phyloP scores from a whole-genome alignment of 2,888 invertebrate genomes.

The Podotricha telesiphe region DNA sequence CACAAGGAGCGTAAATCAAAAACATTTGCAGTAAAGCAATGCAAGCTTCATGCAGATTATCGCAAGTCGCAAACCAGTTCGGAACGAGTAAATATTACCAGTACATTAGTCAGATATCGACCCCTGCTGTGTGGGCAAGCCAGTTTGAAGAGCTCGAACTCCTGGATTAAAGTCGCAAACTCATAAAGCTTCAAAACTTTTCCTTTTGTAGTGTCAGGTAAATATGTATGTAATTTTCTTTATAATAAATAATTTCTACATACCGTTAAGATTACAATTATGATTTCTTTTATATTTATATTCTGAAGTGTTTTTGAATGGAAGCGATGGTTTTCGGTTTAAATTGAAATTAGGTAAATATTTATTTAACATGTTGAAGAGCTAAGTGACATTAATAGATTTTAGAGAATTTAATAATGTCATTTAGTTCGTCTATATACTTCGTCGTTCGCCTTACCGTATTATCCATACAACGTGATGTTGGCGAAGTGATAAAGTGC shows the following conservation, averaged over 20 bases:
- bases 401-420: no score
- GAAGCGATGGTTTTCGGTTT: no score
- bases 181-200: background rate
- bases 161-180: slow-evolving; percentile 22
- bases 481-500: no score
- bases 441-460: no score
- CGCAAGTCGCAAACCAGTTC: slow-evolving; percentile 46
- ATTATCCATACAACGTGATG: no score
- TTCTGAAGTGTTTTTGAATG: no score
- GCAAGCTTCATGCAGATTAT: slow-evolving; percentile 45
- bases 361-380: no score
- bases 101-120: slow-evolving; percentile 74
- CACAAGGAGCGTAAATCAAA: slow-evolving; percentile 54
- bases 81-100: slow-evolving; percentile 67
- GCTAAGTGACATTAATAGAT: no score
- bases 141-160: slow-evolving; percentile 35
- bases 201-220: background rate
- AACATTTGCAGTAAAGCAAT: slow-evolving; percentile 54
- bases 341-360: no score
- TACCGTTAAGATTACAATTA: background rate
- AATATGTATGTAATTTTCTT: background rate
- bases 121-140: slow-evolving; percentile 62
- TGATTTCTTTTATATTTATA: background rate
- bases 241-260: background rate
- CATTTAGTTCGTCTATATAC: no score